A percentile compares a stretch with the other conserved stretches of the same genome.
These are phyloP conservation scores for Shargacucullia verbasci DNA, from an alignment of 2,888 invertebrate species.

Conservation along the genomic window DNA sequence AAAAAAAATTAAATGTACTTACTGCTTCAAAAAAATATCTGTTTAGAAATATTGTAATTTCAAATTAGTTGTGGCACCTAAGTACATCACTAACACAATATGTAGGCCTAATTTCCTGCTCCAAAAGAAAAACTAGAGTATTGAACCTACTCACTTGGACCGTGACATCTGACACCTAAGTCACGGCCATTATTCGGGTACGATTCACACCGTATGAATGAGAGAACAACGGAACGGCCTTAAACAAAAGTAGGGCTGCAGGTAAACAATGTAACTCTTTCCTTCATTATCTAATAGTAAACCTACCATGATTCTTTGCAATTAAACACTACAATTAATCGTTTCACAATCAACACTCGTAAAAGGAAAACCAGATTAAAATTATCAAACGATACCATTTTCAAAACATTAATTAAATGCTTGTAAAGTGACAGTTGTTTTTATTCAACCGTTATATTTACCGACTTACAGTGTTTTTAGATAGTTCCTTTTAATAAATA, in stretches of 20 bases:
- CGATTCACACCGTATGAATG: no score
- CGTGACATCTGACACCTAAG: not conserved
- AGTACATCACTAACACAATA: not conserved
- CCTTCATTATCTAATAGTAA: not conserved
- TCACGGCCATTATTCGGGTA: slow-evolving; percentile 2
- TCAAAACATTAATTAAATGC: not conserved
- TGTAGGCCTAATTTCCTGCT: not conserved
- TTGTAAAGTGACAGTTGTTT: slow-evolving; percentile 5
- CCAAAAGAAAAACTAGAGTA: not conserved
- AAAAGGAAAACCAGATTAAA: not conserved
- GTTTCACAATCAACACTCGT: slow-evolving; percentile 9
- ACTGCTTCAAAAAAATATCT: no score
- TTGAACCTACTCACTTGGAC: not conserved
- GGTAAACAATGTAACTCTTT: slow-evolving; percentile 3
- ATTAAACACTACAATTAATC: not conserved
- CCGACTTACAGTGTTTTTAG: not conserved
- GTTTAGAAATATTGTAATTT: no score
- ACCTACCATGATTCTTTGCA: not conserved
- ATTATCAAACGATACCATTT: slow-evolving; percentile 13
- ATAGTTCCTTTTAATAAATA: not conserved
- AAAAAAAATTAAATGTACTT: no score
- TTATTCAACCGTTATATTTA: slow-evolving; percentile 2
- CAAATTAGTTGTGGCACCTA: not conserved
- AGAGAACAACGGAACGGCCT: not conserved
- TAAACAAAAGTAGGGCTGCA: not conserved